Evolutionary conservation across 2,113 vertebrate species (phyloP).

Genomic region (Tricholaema leucomelas): DNA sequence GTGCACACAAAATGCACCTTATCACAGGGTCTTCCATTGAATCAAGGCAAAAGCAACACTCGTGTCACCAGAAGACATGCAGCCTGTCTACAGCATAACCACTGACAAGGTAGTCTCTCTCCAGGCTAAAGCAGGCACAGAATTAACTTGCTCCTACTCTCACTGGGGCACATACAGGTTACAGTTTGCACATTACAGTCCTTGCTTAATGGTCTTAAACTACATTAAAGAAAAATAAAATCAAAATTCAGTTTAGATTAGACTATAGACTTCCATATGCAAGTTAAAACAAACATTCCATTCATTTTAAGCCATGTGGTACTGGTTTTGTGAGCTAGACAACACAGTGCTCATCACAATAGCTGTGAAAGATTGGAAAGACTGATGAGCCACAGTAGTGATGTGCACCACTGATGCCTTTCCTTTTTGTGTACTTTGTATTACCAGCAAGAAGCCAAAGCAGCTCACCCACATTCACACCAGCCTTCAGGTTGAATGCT

Average conservation of each 20-base stretch:
- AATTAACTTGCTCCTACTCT: neutral
- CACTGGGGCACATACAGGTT: neutral
- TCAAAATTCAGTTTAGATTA: neutral
- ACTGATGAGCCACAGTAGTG: accelerated
- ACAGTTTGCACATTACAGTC: neutral
- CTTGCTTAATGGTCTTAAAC: neutral
- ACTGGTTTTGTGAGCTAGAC: neutral
- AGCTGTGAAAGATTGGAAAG: neutral
- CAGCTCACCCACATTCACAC: neutral
- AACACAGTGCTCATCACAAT: neutral
- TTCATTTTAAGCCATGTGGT: neutral
- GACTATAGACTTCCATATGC: neutral
- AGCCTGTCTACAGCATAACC: neutral
- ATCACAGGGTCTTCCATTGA: neutral
- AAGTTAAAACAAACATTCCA: neutral
- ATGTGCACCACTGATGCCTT: neutral
- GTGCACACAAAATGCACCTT: neutral
- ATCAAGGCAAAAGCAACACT: neutral
- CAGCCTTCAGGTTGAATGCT: accelerated
- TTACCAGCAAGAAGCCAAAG: neutral
- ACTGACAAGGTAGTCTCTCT: neutral
- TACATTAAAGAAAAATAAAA: neutral
- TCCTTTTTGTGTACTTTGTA: neutral
- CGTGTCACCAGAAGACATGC: neutral
- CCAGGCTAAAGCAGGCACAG: neutral